phyloP scores from a whole-genome alignment of 2,113 vertebrate species.

The Uria lomvia region DNA sequence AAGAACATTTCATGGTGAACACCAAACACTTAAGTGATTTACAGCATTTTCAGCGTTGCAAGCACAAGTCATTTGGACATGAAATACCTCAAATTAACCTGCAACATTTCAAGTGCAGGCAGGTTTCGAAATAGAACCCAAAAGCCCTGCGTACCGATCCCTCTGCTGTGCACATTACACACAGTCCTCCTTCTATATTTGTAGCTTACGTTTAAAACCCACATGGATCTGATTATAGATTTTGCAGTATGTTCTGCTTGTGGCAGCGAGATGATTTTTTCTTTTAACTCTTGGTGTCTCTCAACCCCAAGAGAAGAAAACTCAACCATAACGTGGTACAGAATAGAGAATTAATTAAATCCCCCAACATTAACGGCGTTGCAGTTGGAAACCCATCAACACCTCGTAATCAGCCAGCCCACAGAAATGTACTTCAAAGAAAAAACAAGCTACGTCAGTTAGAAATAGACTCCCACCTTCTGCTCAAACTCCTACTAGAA shows the following conservation, averaged over 20 bases:
- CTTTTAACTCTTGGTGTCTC: constrained; percentile 58
- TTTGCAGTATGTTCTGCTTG: constrained; percentile 38
- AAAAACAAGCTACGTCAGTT: constrained; percentile 30
- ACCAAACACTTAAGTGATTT: not conserved
- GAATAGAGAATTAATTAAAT: constrained; percentile 31
- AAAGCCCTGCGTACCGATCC: not conserved
- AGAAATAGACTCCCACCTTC: constrained; percentile 62
- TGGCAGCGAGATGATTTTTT: constrained; percentile 5
- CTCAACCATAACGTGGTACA: not conserved
- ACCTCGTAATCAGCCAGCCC: constrained; percentile 56
- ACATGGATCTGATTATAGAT: constrained; percentile 61
- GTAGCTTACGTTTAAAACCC: constrained; percentile 54
- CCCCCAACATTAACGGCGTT: constrained; percentile 16
- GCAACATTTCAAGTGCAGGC: not conserved
- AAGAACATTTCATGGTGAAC: not conserved
- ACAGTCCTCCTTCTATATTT: constrained; percentile 26
- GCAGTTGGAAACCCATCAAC: constrained; percentile 59
- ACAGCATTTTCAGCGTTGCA: not conserved
- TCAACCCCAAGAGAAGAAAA: not conserved
- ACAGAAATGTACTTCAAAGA: constrained; percentile 46
- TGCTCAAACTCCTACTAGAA: constrained; percentile 38
- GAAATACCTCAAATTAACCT: constrained; percentile 25
- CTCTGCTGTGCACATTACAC: not conserved
- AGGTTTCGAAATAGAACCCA: constrained; percentile 20
- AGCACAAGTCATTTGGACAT: not conserved